phyloP scores from a whole-genome alignment of 2,113 vertebrate species.

The Cisticola juncidis region DNA sequence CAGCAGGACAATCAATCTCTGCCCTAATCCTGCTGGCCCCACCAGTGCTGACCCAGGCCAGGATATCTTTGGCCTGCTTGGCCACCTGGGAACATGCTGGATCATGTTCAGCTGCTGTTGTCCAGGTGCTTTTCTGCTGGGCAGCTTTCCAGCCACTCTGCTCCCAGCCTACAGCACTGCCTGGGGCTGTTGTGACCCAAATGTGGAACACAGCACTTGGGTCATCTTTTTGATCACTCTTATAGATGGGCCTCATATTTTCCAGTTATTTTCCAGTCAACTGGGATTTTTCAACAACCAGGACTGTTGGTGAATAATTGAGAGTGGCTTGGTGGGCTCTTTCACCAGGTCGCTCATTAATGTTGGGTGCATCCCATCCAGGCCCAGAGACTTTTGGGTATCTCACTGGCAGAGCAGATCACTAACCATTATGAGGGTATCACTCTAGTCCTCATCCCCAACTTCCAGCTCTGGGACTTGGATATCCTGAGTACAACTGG shows the following conservation, averaged over 20 bases:
- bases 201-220: accelerated
- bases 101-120: neutral
- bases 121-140: accelerated
- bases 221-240: accelerated
- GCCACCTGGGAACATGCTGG: accelerated
- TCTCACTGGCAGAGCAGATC: neutral
- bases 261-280: neutral
- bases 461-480: neutral
- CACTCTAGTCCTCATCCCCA: too few relatives aligned
- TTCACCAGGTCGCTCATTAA: neutral
- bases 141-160: neutral
- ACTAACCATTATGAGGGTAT: neutral
- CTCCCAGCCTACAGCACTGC: accelerated
- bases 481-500: too few relatives aligned
- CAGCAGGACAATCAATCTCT: neutral
- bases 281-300: neutral
- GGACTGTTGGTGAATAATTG: neutral
- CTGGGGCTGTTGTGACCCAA: neutral
- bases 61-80: neutral
- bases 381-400: neutral
- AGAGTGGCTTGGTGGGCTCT: neutral
- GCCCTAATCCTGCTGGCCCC: neutral
- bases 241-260: neutral
- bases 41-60: neutral
- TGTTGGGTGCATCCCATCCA: too few relatives aligned